Evolutionary conservation across 2,888 invertebrate species (phyloP).

Genomic region (Brassicogethes aeneus): DNA sequence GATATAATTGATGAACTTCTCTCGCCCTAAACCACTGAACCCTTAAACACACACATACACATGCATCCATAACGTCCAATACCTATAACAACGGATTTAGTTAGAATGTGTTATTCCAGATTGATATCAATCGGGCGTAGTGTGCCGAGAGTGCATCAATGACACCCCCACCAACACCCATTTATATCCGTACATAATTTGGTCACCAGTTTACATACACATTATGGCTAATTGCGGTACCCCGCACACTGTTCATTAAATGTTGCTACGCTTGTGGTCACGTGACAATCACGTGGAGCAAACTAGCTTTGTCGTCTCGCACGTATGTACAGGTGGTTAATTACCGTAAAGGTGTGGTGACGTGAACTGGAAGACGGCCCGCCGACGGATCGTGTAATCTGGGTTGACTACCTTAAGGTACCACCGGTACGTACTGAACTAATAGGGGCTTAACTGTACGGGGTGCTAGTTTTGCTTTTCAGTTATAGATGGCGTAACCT

Average conservation of each 20-base stretch:
- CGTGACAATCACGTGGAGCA: constrained; percentile 37
- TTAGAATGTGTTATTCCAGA: too few species aligned
- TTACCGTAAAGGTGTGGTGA: constrained; percentile 3
- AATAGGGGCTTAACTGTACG: too few species aligned
- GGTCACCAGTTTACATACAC: constrained; percentile 44
- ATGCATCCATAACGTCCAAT: too few species aligned
- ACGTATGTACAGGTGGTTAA: neutral
- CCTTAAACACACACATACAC: constrained; percentile 29
- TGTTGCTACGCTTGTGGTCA: constrained; percentile 37
- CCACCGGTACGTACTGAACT: too few species aligned
- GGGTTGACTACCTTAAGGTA: constrained; percentile 18
- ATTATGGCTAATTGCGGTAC: constrained; percentile 44
- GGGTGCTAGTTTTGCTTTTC: too few species aligned
- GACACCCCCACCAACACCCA: constrained; percentile 34
- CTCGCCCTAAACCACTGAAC: too few species aligned
- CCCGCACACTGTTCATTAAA: constrained; percentile 42
- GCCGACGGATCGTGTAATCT: constrained; percentile 13
- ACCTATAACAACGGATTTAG: too few species aligned
- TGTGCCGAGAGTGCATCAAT: constrained; percentile 40
- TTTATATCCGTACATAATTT: constrained; percentile 42
- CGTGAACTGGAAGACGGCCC: constrained; percentile 4
- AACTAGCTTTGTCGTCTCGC: constrained; percentile 4
- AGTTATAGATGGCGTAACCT: too few species aligned
- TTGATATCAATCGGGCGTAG: constrained; percentile 39
- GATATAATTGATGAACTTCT: too few species aligned